phyloP scores from a whole-genome alignment of 2,113 vertebrate species.

The Tamias sibiricus region DNA sequence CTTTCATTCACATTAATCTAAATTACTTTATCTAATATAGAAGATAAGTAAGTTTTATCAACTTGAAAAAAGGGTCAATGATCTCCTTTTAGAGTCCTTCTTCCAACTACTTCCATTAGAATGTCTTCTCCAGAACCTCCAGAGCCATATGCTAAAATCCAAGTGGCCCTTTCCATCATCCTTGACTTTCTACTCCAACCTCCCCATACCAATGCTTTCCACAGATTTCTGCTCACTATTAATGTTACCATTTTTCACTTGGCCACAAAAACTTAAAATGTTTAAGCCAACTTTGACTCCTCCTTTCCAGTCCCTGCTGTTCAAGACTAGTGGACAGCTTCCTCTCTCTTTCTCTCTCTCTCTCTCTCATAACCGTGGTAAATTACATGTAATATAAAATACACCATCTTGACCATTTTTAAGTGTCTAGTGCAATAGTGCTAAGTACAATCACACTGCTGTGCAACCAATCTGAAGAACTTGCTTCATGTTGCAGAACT shows the following conservation, averaged over 20 bases:
- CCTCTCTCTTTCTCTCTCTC: background rate
- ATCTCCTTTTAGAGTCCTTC: background rate
- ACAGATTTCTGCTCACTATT: background rate
- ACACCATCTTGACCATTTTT: background rate
- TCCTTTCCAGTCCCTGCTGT: background rate
- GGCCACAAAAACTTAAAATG: background rate
- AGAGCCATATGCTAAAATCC: conserved; percentile 10
- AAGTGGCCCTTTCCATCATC: background rate
- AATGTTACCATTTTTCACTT: background rate
- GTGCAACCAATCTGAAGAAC: background rate
- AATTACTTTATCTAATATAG: background rate
- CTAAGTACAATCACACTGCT: background rate
- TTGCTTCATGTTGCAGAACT: background rate
- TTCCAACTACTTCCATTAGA: background rate
- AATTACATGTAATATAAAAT: background rate
- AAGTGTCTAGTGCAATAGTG: background rate
- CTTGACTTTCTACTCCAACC: background rate
- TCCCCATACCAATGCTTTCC: background rate
- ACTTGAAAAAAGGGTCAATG: background rate
- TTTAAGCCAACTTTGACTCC: background rate
- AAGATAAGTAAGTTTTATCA: background rate
- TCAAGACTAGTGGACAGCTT: background rate
- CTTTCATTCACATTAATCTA: background rate
- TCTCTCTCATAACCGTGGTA: background rate
- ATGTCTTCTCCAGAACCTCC: background rate